Evolutionary conservation across 2,888 invertebrate species (phyloP).

Genomic region (Perdita meconis): DNA sequence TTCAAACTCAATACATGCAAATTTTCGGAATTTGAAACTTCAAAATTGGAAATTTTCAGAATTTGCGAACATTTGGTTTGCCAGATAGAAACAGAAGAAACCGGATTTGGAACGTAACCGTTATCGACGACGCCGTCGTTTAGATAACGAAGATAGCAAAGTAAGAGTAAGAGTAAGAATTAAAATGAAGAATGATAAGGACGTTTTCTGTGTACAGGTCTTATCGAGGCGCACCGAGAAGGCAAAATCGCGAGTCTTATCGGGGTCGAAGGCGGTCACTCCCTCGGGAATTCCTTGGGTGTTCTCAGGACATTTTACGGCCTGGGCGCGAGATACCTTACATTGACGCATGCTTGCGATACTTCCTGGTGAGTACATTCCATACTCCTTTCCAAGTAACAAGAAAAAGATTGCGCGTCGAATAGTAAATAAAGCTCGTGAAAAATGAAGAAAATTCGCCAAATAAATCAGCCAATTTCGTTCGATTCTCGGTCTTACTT

Average conservation of each 20-base stretch:
- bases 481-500: too few relatives aligned
- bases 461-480: not conserved
- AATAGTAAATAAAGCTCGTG: not conserved
- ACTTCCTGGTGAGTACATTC: conserved; percentile 89
- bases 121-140: too few relatives aligned
- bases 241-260: conserved; percentile 95
- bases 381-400: conserved; percentile 62
- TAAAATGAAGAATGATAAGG: not conserved
- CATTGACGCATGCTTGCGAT: conserved; percentile 96
- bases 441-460: not conserved
- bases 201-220: conserved; percentile 85
- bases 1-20: too few relatives aligned
- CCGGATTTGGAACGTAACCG: too few relatives aligned
- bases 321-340: conserved; percentile 94
- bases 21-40: too few relatives aligned
- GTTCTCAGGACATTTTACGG: conserved; percentile 95
- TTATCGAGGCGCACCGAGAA: conserved; percentile 88
- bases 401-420: conserved; percentile 60
- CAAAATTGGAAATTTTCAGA: too few relatives aligned
- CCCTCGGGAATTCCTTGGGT: conserved; percentile 94
- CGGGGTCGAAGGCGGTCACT: conserved; percentile 96
- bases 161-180: too few relatives aligned
- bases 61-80: too few relatives aligned
- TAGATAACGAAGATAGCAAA: too few relatives aligned
- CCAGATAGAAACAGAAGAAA: too few relatives aligned